Evolutionary conservation across 2,888 invertebrate species (phyloP).

Genomic region (Lithophane semibrunnea): DNA sequence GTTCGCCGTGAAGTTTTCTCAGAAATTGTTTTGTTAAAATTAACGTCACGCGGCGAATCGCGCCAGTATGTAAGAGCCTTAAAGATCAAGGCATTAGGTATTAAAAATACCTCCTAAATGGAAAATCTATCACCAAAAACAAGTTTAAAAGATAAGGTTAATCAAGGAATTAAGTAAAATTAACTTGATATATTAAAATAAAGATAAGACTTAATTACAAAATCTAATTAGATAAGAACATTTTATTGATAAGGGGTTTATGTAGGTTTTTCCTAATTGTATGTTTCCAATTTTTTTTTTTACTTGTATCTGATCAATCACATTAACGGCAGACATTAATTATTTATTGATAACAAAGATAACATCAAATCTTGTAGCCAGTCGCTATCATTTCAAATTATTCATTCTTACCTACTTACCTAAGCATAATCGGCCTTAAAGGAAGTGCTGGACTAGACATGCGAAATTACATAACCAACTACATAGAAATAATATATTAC

Average conservation of each 20-base stretch:
- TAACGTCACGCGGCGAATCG: no score
- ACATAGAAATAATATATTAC: no score
- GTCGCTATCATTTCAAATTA: neutral
- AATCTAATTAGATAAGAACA: constrained; percentile 45
- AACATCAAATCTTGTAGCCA: neutral
- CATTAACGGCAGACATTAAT: neutral
- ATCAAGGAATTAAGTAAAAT: constrained; percentile 47
- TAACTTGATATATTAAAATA: constrained; percentile 47
- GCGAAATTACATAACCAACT: no score
- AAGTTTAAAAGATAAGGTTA: constrained; percentile 42
- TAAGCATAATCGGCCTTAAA: neutral
- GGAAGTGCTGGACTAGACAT: neutral
- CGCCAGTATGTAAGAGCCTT: no score
- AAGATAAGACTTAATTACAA: constrained; percentile 47
- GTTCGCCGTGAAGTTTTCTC: no score
- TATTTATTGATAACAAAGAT: constrained; percentile 4
- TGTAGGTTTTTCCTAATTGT: constrained; percentile 20
- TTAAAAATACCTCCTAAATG: constrained; percentile 8
- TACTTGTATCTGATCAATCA: constrained; percentile 13
- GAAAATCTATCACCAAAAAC: constrained; percentile 29
- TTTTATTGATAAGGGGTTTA: constrained; percentile 41
- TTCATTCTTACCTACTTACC: no score
- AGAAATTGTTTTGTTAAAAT: no score
- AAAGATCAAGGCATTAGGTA: neutral
- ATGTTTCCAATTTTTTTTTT: neutral